Evolutionary conservation across 2,888 invertebrate genomes (phyloP).

Genomic region (Limnephilus rhombicus): DNA sequence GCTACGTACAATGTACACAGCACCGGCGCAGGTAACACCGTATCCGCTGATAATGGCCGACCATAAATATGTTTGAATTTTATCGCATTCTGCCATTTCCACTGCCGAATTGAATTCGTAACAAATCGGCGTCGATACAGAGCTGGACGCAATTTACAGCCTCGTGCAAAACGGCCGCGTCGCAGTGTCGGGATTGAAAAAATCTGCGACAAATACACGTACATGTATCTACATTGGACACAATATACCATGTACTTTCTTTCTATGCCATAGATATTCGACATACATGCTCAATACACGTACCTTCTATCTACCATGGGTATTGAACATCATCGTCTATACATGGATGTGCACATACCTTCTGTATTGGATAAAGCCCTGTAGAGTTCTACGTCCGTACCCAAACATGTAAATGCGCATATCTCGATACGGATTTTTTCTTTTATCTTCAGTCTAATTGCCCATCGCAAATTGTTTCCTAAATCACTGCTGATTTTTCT

Average conservation of each 20-base stretch:
- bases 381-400: not conserved
- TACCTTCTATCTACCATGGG: not conserved
- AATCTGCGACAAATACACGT: constrained; percentile 27
- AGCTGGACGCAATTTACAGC: constrained; percentile 60
- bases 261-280: not conserved
- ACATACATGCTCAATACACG: not conserved
- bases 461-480: not conserved
- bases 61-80: constrained; percentile 64
- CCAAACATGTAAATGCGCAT: not conserved
- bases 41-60: constrained; percentile 57
- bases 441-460: not conserved
- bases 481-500: not conserved
- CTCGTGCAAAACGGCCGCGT: constrained; percentile 52
- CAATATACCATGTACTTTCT: too few relatives aligned
- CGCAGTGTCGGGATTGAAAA: constrained; percentile 46
- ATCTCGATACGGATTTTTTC: not conserved
- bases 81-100: constrained; percentile 54
- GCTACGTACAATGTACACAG: not conserved
- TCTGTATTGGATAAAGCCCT: not conserved
- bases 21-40: constrained; percentile 39
- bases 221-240: not conserved
- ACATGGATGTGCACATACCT: not conserved
- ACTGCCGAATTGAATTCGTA: constrained; percentile 63
- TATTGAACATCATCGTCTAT: not conserved
- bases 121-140: constrained; percentile 58